A percentile compares a stretch with the other conserved stretches of the same genome.
phyloP scores from a whole-genome alignment of 1,140 invertebrate genomes.

The Drosophila burlai region DNA sequence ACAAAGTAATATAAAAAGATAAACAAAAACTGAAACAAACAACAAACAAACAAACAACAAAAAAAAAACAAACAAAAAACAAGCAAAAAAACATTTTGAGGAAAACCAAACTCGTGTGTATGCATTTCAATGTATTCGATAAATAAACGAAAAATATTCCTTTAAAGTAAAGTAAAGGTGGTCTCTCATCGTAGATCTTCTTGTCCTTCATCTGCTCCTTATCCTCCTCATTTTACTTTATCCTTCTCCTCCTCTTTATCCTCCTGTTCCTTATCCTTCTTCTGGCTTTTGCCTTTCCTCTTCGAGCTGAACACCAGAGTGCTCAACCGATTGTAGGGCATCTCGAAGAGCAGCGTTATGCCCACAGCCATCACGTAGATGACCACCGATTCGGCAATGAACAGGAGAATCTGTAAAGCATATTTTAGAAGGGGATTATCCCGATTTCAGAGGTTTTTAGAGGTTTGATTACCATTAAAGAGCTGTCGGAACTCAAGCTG shows the following conservation, averaged over 20 bases:
- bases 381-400: conserved; percentile 16
- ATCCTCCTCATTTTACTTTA: background rate
- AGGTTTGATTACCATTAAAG: conserved; percentile 12
- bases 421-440: background rate
- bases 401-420: conserved; percentile 25
- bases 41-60: conserved; percentile 30
- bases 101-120: conserved; percentile 82
- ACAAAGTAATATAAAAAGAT: conserved; percentile 82
- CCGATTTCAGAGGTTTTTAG: no score
- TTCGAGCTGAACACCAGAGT: conserved; percentile 15
- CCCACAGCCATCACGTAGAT: conserved; percentile 17
- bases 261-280: background rate
- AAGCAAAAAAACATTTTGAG: conserved; percentile 65
- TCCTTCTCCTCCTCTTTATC: background rate
- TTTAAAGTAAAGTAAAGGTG: conserved; percentile 62
- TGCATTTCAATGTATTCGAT: conserved; percentile 85
- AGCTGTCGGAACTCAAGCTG: conserved; percentile 16
- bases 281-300: background rate
- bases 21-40: conserved; percentile 42
- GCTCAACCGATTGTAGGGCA: conserved; percentile 39
- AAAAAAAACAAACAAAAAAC: conserved; percentile 59
- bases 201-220: background rate
- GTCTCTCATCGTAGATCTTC: background rate
- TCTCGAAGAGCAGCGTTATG: conserved; percentile 50
- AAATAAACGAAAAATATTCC: conserved; percentile 84